Evolutionary conservation across 2,113 vertebrate genomes (phyloP), one percentile per base, ranked within the genome.

Genomic region (Pedetes capensis): DNA sequence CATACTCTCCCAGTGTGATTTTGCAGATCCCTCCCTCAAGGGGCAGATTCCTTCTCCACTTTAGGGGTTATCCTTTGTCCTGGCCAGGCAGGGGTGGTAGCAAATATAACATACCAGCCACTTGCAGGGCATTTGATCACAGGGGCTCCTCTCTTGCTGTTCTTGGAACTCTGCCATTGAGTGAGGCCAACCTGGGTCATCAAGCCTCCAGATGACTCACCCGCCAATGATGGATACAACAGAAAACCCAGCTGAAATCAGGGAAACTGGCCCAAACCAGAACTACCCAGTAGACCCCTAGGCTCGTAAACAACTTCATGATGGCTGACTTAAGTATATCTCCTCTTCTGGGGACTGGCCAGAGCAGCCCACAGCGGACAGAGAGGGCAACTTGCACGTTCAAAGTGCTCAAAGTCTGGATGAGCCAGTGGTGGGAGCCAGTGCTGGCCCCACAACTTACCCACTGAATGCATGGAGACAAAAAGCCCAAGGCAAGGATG

Each of bases 181-280:
- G 8, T 4, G n/a, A 79, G 44, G 47, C 59, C 47, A 74, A 1
- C 32, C 39, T 59, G 64, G 49, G 51, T 85, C 57, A n/a, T 8
- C 49, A 68, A 87, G 57, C 63, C 80, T 83, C 51, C 34, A 22
- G 69, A 68, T 44, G 72, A 88, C 22, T 74, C 57, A 74, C 53
- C 47, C 18, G 71, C 63, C 71, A 34, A 34, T 2, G 29, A 82
- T 63, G 75, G 78, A 91, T n/a, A 92, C 37, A 57, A 13, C 29
- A 55, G 63, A 66, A 29, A 80, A 27, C n/a, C 89, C 78, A 39
- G 51, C 13, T 75, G 69, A 37, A 44, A 88, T 13, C 0, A 12
- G 53, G 42, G 83, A 57, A 20, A 69, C 44, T 27, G 37, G 55
- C 61, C 47, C 37, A 82, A 76, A 57, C 25, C 79, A 64, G 71